Evolutionary conservation across 1,140 invertebrate species (phyloP), one percentile per base, ranked within the genome.

Genomic region (Hirudo medicinalis): DNA sequence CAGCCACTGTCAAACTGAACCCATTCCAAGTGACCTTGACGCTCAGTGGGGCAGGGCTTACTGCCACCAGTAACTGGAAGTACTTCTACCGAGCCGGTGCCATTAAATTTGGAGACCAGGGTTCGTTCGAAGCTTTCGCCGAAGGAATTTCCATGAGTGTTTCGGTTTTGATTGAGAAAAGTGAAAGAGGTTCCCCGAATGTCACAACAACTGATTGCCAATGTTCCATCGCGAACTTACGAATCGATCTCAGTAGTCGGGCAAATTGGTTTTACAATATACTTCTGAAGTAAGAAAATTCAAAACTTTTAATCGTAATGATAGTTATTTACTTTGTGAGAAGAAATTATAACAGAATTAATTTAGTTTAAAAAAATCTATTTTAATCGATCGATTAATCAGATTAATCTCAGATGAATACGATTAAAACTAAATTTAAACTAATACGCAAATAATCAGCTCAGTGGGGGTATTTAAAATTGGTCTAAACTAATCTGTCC

Each of bases 221-320:
- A 27, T 68, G 32, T 36, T 49, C 53, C 54, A 66, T 72, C 36
- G 22, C 27, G 25, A 15, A 29, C 15, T 6, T 55, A 13, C 25
- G 57, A 15, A 66, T 72, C 9, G 17, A 67, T 19, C 11, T 72
- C 20, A 66, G 68, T 6, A 67, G 72, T 22, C 36, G 72, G 4
- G 72, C 66, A 2, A 69, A 49, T 53, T 72, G 72, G 72, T 36
- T 72, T 27, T 72, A 69, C 67, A 72, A 72, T 25, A 22, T 72
- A 20, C 55, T 72, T 67, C 17, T 68, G 17, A 36, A 32, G 32
- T 40, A 11, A n/a, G 67, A 49, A 17, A 5, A 13, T 15, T 49
- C 5, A 17, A 15, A 49, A 49, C 11, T 15, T 49, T 17, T 13
- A 49, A 49, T 8, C 43, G 3, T 49, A 49, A 36, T 36, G 6